Evolutionary conservation across 2,888 invertebrate species (phyloP), one percentile per base, ranked within the genome.

Genomic region (Mesodorylaimus sp.): DNA sequence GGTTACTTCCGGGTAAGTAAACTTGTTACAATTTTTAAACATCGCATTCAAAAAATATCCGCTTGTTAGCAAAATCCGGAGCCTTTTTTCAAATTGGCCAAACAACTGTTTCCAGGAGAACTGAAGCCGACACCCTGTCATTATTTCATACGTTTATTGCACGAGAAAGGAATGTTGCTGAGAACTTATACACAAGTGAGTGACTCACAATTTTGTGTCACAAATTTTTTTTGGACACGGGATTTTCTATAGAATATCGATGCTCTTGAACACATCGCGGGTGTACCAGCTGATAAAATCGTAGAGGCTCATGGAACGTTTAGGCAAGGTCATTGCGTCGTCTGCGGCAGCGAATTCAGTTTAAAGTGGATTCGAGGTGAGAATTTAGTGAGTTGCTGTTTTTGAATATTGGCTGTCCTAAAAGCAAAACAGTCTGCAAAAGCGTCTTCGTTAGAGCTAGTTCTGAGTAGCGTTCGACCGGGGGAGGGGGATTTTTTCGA

Each of bases 241-340:
- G 51, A 7, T 39, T 36, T 45, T 46, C 51, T 57, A 2, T 81
- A 93, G 73, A 95, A 95, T 67, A 87, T 95, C 57, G 93, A 95
- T 67, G 85, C 86, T 0, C 67, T 93, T 54, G 93, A 95, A 68
- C 73, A 85, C 56, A 75, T 82, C 2, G 83, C 89, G 7, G 84
- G 83, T 1, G 70, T 95, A 50, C 79, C 81, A 0, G 79, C 76
- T 1, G 81, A 85, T 0, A 85, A 83, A 65, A 69, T 91, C 26
- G 82, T 93, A 0, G 89, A 93, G 67, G 91, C 91, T 1, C 93
- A 95, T 64, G 95, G 95, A 0, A 83, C 87, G 1, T 89, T 91
- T 66, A 77, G 79, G 63, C 83, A 81, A 0, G 82, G 83, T 45
- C 86, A 83, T 63, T 93, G 93, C 64, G 66, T 83, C n/a, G n/a